Percentiles rank a stretch among this genome's conserved stretches.
These are phyloP conservation scores for Dermolepida albohirtum DNA, from an alignment of 2,888 invertebrate genomes.

Conservation along the genomic window DNA sequence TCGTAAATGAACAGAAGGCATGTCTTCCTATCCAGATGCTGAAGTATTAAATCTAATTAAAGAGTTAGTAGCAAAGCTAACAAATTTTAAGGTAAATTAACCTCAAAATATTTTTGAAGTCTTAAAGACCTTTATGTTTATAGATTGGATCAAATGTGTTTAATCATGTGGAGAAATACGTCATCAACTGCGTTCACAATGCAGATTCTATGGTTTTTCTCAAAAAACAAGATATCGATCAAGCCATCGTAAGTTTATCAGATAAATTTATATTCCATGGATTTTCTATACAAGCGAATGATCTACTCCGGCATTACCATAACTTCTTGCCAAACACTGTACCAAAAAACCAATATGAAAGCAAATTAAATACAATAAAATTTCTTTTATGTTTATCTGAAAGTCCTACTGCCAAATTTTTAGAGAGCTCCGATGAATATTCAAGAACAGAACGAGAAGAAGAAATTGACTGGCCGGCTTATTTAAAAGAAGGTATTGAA, in stretches of 20 bases:
- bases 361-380: constrained; percentile 57
- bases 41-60: constrained; percentile 38
- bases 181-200: constrained; percentile 53
- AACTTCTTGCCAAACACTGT: constrained; percentile 53
- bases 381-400: constrained; percentile 60
- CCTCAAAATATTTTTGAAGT: background rate
- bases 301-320: constrained; percentile 54
- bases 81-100: constrained; percentile 40
- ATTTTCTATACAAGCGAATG: constrained; percentile 56
- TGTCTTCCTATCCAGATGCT: constrained; percentile 22
- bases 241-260: constrained; percentile 55
- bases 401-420: constrained; percentile 59
- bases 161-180: constrained; percentile 54
- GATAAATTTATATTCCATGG: constrained; percentile 62
- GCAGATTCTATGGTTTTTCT: constrained; percentile 59
- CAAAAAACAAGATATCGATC: constrained; percentile 58
- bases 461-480: constrained; percentile 66
- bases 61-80: constrained; percentile 36
- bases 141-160: constrained; percentile 55
- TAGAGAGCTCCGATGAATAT: constrained; percentile 53
- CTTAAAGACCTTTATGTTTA: constrained; percentile 42
- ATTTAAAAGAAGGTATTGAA: constrained; percentile 65
- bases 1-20: background rate
- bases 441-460: constrained; percentile 58
- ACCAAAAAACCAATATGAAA: constrained; percentile 52